Evolutionary conservation across 2,797 vertebrate genomes (phyloP).

Genomic region (Phrynocephalus forsythii): DNA sequence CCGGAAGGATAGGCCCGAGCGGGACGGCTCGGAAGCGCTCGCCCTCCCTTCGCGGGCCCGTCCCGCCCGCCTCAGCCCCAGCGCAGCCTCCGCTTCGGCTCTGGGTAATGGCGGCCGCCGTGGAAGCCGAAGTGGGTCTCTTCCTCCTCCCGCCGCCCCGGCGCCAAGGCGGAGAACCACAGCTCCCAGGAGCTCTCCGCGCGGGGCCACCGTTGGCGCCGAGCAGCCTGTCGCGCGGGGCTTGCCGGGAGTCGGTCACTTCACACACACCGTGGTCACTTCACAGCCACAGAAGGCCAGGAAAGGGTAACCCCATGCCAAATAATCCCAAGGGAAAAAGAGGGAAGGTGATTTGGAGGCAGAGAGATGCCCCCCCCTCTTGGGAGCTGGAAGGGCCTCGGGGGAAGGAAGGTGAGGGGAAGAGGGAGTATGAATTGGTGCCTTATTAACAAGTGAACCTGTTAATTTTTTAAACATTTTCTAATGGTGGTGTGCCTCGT

Average conservation of each 20-base stretch:
- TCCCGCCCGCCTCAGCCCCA: background rate
- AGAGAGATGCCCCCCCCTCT: too few species aligned
- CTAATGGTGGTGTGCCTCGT: too few species aligned
- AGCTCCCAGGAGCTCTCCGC: slow-evolving; percentile 61
- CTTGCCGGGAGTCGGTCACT: slow-evolving; percentile 44
- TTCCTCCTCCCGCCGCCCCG: slow-evolving; percentile 9
- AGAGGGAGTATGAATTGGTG: background rate
- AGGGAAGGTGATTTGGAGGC: too few species aligned
- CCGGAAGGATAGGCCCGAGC: background rate
- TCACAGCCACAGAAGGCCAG: too few species aligned
- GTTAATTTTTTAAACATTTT: too few species aligned
- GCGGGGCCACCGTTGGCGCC: background rate
- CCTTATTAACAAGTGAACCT: too few species aligned
- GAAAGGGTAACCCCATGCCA: too few species aligned
- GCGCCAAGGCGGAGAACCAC: slow-evolving; percentile 57
- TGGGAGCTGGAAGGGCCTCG: background rate
- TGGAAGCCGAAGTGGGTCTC: slow-evolving; percentile 49
- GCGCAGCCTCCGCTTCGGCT: slow-evolving; percentile 19
- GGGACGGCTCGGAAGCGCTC: slow-evolving; percentile 15
- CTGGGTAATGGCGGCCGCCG: slow-evolving; percentile 75
- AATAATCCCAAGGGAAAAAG: too few species aligned
- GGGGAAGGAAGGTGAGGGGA: background rate
- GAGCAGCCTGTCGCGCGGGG: background rate
- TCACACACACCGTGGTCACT: too few species aligned
- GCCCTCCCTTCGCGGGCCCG: slow-evolving; percentile 26